A percentile compares a stretch with the other conserved stretches of the same genome.
Evolutionary conservation across 2,113 vertebrate genomes (phyloP).

Genomic region (Numida meleagris): DNA sequence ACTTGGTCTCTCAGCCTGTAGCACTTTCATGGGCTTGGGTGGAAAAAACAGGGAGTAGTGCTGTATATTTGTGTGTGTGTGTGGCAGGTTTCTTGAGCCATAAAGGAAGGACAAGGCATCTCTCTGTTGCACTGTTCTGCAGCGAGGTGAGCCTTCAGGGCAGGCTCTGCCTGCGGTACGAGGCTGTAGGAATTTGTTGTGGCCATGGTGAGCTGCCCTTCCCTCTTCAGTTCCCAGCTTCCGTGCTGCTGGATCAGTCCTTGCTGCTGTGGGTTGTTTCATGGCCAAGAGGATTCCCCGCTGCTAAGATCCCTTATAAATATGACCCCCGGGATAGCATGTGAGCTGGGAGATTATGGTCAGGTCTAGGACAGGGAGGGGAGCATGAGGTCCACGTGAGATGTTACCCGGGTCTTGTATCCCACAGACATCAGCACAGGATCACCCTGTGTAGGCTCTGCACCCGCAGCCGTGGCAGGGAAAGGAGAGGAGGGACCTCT

Average conservation of each 20-base stretch:
- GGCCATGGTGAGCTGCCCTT: background rate
- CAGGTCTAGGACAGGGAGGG: background rate
- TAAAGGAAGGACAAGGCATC: background rate
- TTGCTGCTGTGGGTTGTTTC: background rate
- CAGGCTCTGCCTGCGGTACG: background rate
- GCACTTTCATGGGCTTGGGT: slow-evolving; percentile 39
- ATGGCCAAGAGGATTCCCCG: background rate
- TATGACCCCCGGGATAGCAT: background rate
- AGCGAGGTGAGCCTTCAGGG: background rate
- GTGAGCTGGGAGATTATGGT: background rate
- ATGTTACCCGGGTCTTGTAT: background rate
- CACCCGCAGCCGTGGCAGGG: background rate
- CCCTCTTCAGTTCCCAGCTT: background rate
- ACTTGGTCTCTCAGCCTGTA: slow-evolving; percentile 50
- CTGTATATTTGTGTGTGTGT: background rate
- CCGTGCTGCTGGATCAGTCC: background rate
- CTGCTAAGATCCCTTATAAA: slow-evolving; percentile 26
- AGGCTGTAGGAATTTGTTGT: background rate
- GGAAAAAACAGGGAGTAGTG: slow-evolving; percentile 35
- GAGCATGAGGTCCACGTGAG: background rate
- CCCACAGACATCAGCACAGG: background rate
- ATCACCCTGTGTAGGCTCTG: background rate
- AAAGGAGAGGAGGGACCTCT: background rate
- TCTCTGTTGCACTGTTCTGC: background rate
- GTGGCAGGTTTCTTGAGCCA: background rate